phyloP scores from a whole-genome alignment of 2,797 vertebrate species.

The Limosa lapponica region DNA sequence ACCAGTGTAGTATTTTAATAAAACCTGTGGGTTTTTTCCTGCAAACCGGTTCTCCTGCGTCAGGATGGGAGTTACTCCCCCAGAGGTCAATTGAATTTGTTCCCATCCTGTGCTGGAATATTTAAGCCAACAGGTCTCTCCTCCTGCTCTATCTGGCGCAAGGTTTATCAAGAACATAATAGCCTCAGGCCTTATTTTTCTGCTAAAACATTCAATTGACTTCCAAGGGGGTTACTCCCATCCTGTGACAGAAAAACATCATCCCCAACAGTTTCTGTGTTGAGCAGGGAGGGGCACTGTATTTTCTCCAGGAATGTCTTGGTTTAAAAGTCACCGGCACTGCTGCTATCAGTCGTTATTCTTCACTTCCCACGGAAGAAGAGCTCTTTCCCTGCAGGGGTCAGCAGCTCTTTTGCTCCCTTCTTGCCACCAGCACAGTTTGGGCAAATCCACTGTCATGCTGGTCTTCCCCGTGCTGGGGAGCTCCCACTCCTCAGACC shows the following conservation, averaged over 20 bases:
- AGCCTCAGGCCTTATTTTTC: not conserved
- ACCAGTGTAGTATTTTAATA: not conserved
- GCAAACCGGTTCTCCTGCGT: not conserved
- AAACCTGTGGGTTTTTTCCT: not conserved
- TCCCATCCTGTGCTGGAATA: not conserved
- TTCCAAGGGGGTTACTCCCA: constrained; percentile 6
- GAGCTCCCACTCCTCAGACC: not conserved
- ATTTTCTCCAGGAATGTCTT: not conserved
- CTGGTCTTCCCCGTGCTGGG: not conserved
- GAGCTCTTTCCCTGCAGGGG: not conserved
- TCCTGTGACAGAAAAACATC: not conserved
- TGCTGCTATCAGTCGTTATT: not conserved
- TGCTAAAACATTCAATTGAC: not conserved
- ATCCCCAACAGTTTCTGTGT: not conserved
- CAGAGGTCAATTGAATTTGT: not conserved
- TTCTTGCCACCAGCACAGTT: not conserved
- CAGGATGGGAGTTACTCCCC: not conserved
- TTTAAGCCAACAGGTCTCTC: not conserved
- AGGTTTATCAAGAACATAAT: not conserved
- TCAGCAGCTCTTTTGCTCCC: not conserved
- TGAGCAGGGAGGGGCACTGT: not conserved
- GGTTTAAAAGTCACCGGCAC: not conserved
- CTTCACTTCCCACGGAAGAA: not conserved
- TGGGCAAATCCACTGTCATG: not conserved
- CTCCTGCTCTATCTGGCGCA: not conserved